Evolutionary conservation across 2,888 invertebrate species (phyloP), one percentile per base, ranked within the genome.

Genomic region (Phyllotreta cruciferae): DNA sequence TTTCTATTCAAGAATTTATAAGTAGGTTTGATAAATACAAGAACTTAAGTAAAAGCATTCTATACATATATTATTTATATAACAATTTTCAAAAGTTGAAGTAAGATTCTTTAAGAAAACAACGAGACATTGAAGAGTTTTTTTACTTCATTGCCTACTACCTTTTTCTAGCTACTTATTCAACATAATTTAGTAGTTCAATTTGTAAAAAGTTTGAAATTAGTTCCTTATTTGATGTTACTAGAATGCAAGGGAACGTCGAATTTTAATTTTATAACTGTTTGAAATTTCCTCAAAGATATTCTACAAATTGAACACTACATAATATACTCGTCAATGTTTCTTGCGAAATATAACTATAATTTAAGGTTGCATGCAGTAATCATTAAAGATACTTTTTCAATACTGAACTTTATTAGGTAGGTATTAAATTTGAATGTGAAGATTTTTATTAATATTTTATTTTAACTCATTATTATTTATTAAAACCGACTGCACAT

Each of bases 261-360:
- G 11, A 36, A 41, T 42, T 42, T 39, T 49, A 9, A 60, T 34
- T 14, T 39, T 52, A 35, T 7, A 52, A 39, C n/a, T 34, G 13
- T 13, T 34, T 60, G 11, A 52, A 36, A 41, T 66, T 62, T 24
- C 24, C 24, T 50, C 37, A 54, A 47, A 60, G 60, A 69, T 55
- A n/a, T 47, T 63, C 36, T 47, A 64, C 66, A 50, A 67, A 58
- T 55, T 53, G 44, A 50, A 56, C 41, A 37, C 55, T 45, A n/a
- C 14, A 70, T n/a, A 71, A 72, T 75, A 72, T 75, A 74, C 76
- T 77, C 71, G 68, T 73, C 70, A 72, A 73, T 74, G 72, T 71
- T 70, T 72, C 67, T 64, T 70, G 71, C 66, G 65, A 70, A 69
- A 68, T 70, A 60, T 62, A 72, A 70, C 70, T 73, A 73, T 71